Evolutionary conservation across 2,113 vertebrate genomes (phyloP), one percentile per base, ranked within the genome.

Genomic region (Rhadina sibilatrix): DNA sequence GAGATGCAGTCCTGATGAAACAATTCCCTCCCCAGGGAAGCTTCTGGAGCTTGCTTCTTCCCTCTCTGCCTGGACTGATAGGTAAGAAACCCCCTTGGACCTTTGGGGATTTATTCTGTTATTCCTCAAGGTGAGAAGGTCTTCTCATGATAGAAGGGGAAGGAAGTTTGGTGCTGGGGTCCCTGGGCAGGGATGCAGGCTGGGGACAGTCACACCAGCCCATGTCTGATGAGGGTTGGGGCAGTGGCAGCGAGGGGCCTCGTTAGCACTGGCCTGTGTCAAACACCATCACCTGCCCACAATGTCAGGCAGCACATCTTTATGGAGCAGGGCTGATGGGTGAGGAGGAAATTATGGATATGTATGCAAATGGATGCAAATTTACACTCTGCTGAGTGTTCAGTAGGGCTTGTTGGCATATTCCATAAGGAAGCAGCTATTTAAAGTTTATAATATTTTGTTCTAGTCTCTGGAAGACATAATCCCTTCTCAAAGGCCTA

Each of bases 371-470:
- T 93, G 8, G 56, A 92, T 95, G 91, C 66, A 95, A 85, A 93
- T 87, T 94, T 71, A 44, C 87, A 44, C 75, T 82, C 94, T 87
- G 0, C 79, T 90, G 88, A 74, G 83, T 89, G 84, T 95, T 90
- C 94, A 83, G 87, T 61, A 83, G 75, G 70, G 77, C 69, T 79
- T 42, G 63, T 94, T 93, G 89, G 87, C 78, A 47, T 95, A 87
- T 91, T 90, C 93, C 76, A 75, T 80, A 92, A 92, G 90, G 90
- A 90, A 86, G 84, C 44, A 93, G 95, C 87, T 94, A 96, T 95
- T 93, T 94, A 93, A 92, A 84, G 89, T 86, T 89, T 93, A 88
- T 93, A 82, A 40, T 94, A 64, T 82, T 95, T 92, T 92, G 71
- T 89, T 96, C 84, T 63, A 49, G 68, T 86, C 90, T 87, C 94